Conservation (phyloP, 2,888 invertebrate genomes). For the Melinaea marsaeus region DNA sequence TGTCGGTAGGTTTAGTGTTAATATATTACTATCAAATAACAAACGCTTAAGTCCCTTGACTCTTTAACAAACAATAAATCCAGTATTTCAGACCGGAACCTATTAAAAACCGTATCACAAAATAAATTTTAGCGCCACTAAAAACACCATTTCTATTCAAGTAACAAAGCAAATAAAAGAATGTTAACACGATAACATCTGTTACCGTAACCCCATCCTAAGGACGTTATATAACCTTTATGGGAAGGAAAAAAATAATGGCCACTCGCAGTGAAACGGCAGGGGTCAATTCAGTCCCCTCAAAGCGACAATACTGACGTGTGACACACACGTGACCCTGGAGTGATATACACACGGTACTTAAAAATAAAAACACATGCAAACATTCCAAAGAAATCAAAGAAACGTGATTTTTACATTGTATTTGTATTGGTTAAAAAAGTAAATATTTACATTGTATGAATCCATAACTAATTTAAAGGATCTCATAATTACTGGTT, state of each 20-base stretch:
- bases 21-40: too few relatives aligned
- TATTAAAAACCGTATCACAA: too few relatives aligned
- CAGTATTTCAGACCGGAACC: too few relatives aligned
- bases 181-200: constrained; percentile 57
- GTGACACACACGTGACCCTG: constrained; percentile 69
- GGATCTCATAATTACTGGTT: constrained; percentile 1
- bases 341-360: constrained; percentile 35
- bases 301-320: constrained; percentile 73
- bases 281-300: constrained; percentile 57
- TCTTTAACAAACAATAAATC: too few relatives aligned
- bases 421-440: neutral
- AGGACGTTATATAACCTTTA: constrained; percentile 71
- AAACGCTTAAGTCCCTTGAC: too few relatives aligned
- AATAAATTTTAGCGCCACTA: neutral
- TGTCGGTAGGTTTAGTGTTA: too few relatives aligned
- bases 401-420: neutral
- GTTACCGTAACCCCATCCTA: constrained; percentile 64
- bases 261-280: constrained; percentile 48
- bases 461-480: neutral
- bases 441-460: neutral
- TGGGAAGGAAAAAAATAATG: constrained; percentile 67
- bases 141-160: constrained; percentile 47
- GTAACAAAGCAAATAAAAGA: constrained; percentile 36
- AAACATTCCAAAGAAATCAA: neutral
- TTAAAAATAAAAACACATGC: constrained; percentile 6